These are phyloP conservation scores for Ricordea florida DNA, from an alignment of 92 coral and sea anemone genomes.

Conservation along the genomic window DNA sequence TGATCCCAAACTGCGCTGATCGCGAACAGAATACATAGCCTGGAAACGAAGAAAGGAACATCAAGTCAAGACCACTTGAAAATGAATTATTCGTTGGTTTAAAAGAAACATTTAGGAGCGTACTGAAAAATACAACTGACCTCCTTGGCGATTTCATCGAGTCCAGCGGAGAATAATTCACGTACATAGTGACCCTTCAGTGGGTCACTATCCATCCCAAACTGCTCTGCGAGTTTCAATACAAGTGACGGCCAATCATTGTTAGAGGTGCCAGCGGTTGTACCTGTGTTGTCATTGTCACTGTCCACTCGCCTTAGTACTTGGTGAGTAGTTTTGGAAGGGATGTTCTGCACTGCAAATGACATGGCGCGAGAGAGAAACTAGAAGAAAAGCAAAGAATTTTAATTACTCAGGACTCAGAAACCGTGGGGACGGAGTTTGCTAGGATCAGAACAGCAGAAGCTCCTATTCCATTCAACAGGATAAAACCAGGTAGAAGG, in stretches of 20 bases:
- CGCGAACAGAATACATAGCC: conserved; percentile 84
- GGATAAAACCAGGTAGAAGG: neutral
- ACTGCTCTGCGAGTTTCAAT: conserved; percentile 81
- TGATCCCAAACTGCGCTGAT: conserved; percentile 68
- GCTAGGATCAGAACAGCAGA: neutral
- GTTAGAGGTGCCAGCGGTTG: neutral
- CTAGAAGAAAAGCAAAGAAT: conserved; percentile 11
- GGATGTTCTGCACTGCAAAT: conserved; percentile 47
- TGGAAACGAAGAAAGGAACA: neutral
- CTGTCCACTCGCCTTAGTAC: conserved; percentile 21
- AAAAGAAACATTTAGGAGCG: neutral
- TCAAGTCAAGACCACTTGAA: neutral
- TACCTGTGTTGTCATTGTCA: conserved; percentile 8
- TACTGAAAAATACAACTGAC: conserved; percentile 26
- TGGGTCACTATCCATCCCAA: conserved; percentile 78
- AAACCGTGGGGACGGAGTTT: neutral
- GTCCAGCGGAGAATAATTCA: conserved; percentile 83
- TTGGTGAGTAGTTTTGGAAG: conserved; percentile 16
- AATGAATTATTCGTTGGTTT: neutral
- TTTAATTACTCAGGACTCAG: neutral
- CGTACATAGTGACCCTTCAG: conserved; percentile 73
- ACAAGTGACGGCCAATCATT: conserved; percentile 78
- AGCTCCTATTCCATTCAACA: neutral
- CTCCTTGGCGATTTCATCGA: conserved; percentile 79
- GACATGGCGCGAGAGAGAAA: conserved; percentile 74